Base-by-base conservation (phyloP, 2,888 invertebrate species). In the Meiosimyza platycephala region DNA sequence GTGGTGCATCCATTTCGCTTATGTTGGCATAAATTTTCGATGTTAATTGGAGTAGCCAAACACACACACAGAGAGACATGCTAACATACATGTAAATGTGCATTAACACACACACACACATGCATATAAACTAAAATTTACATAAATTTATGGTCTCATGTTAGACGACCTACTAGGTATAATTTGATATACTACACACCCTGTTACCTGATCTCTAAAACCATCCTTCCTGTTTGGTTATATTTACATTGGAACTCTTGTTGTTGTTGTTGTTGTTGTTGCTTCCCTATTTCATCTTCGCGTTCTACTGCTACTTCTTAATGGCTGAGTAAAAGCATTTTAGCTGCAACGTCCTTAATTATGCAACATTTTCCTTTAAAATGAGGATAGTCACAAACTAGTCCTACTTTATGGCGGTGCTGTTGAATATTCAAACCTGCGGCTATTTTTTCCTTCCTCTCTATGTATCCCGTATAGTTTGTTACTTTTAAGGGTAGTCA, bases 401-500 rank as follows among this genome's bases (percentile, higher is more conserved):
- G 68, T 59, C 73, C 66, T 74, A 64, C 18, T 57, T 65, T 78
- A 72, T 9, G 16, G 59, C n/a, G 15, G 16, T 59, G 7, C 22
- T 72, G 74, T 78, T 81, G 80, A 77, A 83, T 82, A 80, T 82
- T 81, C 80, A 82, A 81, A 79, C 76, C 76, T 59, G 72, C 66
- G 76, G 57, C 71, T 51, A 59, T 72, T 72, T 60, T 71, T 59
- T 54, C 9, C 9, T 7, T 40, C 9, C 28, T 28, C 28, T 28
- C 28, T 28, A 28, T 22, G 22, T 2, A 22, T 28, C 4, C 3
- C 28, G 28, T 4, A 28, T 28, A 28, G 28, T 28, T 40, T 40
- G 40, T 9, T 40, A 40, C 40, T 40, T n/a, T 40, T 40, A 40
- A 40, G 40, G 40, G 40, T 9, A 40, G 40, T 40, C 40, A 28